Evolutionary conservation across 2,888 invertebrate species (phyloP).

Genomic region (Agonopterix alstromeriana): DNA sequence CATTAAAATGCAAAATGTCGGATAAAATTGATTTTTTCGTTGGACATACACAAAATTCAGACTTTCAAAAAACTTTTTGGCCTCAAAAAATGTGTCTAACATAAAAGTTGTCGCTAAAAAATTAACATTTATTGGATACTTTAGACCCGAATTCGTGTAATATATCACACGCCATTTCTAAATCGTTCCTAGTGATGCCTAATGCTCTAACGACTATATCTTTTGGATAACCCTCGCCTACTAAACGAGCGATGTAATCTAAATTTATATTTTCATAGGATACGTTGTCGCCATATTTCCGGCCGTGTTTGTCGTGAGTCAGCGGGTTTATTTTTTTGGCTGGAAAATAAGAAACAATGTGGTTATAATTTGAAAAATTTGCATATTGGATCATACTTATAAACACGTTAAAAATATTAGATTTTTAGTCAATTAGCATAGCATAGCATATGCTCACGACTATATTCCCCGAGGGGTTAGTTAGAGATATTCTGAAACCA

Average conservation of each 20-base stretch:
- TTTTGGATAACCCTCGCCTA: conserved; percentile 93
- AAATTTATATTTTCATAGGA: conserved; percentile 93
- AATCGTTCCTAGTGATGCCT: conserved; percentile 94
- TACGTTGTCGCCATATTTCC: conserved; percentile 71
- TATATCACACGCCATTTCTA: conserved; percentile 97
- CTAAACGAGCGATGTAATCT: conserved; percentile 92
- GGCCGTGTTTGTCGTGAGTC: conserved; percentile 68
- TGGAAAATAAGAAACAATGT: conserved; percentile 30
- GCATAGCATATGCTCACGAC: too few species aligned
- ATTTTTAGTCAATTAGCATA: too few species aligned
- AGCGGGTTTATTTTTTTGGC: conserved; percentile 69
- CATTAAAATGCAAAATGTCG: too few species aligned
- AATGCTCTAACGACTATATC: conserved; percentile 94
- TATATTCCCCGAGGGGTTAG: too few species aligned
- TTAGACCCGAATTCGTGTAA: conserved; percentile 90
- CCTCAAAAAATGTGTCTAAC: too few species aligned
- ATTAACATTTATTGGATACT: conserved; percentile 57
- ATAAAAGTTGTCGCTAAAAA: not conserved
- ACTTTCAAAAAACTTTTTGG: too few species aligned
- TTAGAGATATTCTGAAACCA: too few species aligned
- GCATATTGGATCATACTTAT: not conserved
- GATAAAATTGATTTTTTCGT: too few species aligned
- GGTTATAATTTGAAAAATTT: not conserved
- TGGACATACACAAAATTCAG: too few species aligned
- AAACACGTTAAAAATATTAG: too few species aligned